Conservation (phyloP, 2,888 invertebrate genomes). For the Syrphus vitripennis region DNA sequence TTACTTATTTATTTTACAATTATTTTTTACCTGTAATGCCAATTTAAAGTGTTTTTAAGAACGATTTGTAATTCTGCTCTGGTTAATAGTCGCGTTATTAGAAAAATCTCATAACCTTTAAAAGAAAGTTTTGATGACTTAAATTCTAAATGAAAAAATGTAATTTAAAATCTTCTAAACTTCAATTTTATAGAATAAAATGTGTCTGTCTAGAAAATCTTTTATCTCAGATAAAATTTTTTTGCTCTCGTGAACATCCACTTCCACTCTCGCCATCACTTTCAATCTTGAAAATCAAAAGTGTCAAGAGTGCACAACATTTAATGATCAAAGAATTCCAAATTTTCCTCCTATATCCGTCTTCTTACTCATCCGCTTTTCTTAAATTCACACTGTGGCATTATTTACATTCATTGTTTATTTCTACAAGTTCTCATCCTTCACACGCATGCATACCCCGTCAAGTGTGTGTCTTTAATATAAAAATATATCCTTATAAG, state of each 20-base stretch:
- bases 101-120: too few relatives aligned
- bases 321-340: slow-evolving; percentile 50
- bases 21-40: too few relatives aligned
- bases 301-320: slow-evolving; percentile 21
- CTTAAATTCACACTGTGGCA: slow-evolving; percentile 53
- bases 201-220: neutral
- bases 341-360: neutral
- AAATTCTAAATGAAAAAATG: neutral
- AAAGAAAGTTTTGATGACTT: too few relatives aligned
- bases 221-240: neutral
- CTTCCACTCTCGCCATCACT: neutral
- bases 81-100: too few relatives aligned
- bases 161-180: neutral
- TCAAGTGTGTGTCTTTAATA: neutral
- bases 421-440: neutral
- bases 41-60: too few relatives aligned
- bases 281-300: slow-evolving; percentile 2
- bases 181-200: too few relatives aligned
- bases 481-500: slow-evolving; percentile 48
- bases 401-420: slow-evolving; percentile 9
- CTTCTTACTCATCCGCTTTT: slow-evolving; percentile 3
- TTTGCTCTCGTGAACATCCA: neutral
- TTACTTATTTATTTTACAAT: too few relatives aligned
- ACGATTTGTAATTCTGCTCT: too few relatives aligned
- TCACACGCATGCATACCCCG: neutral